Conservation (phyloP, 1,140 invertebrate species). For the Drosophila sechellia region DNA sequence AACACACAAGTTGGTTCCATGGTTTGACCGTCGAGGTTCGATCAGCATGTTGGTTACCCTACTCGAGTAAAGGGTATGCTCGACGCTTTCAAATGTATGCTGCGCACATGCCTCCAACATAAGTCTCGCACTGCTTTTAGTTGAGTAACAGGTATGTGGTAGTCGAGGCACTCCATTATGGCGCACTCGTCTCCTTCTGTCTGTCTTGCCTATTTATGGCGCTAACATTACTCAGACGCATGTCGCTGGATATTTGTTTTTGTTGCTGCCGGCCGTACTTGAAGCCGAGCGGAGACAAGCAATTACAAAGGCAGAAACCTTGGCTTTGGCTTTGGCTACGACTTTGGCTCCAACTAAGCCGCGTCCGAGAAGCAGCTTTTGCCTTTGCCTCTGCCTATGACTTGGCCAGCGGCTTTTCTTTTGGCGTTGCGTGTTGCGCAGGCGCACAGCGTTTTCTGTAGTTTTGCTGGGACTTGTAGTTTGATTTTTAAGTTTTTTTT, state of each 20-base stretch:
- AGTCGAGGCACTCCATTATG: too few relatives aligned
- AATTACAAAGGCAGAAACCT: constrained; percentile 52
- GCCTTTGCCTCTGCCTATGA: background rate
- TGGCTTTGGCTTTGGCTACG: constrained; percentile 50
- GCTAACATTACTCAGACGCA: constrained; percentile 57
- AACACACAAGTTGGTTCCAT: constrained; percentile 35
- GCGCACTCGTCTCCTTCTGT: background rate
- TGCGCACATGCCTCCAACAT: too few relatives aligned
- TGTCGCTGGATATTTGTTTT: constrained; percentile 13
- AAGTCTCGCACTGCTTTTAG: too few relatives aligned
- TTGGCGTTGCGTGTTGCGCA: constrained; percentile 56
- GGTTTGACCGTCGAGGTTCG: background rate
- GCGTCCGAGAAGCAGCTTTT: constrained; percentile 9
- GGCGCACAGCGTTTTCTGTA: constrained; percentile 33
- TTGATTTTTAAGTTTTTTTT: constrained; percentile 12
- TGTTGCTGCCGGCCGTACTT: constrained; percentile 41
- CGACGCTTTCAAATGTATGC: too few relatives aligned
- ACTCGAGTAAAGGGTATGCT: too few relatives aligned
- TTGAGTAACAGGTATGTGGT: too few relatives aligned
- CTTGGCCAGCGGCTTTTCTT: constrained; percentile 34
- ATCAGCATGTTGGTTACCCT: background rate
- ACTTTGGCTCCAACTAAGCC: background rate
- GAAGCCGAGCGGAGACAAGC: constrained; percentile 49
- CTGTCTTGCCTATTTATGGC: constrained; percentile 52
- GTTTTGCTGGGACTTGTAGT: constrained; percentile 2